These are phyloP conservation scores for Mythimna albipuncta DNA, from an alignment of 2,888 invertebrate genomes.

Conservation along the genomic window DNA sequence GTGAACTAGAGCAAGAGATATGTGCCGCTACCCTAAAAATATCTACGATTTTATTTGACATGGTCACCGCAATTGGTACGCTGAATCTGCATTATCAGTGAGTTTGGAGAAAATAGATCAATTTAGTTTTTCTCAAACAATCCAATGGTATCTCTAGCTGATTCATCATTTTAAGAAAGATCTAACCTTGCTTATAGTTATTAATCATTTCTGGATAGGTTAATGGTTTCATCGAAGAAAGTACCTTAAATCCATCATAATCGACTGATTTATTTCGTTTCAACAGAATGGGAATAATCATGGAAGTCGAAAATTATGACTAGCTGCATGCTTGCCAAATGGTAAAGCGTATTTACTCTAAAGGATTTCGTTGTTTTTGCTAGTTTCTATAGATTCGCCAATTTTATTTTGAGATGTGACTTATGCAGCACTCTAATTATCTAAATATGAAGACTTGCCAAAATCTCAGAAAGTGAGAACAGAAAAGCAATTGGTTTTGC, in stretches of 20 bases:
- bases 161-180: not conserved
- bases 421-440: conserved; percentile 34
- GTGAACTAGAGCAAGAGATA: conserved; percentile 2
- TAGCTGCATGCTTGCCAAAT: conserved; percentile 8
- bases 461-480: conserved; percentile 28
- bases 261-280: not conserved
- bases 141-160: not conserved
- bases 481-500: conserved; percentile 3
- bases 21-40: conserved; percentile 12
- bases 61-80: conserved; percentile 1
- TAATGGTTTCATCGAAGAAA: not conserved
- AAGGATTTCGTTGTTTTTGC: conserved; percentile 6
- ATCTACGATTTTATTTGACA: not conserved
- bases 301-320: not conserved
- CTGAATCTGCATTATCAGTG: not conserved
- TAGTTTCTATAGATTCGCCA: conserved; percentile 24
- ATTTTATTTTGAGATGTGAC: conserved; percentile 47
- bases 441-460: conserved; percentile 46
- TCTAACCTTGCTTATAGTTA: not conserved
- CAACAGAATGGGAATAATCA: not conserved
- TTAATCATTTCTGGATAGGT: not conserved
- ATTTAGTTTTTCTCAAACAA: not conserved
- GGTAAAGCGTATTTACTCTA: not conserved
- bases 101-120: not conserved
- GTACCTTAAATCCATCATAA: not conserved